Evolutionary conservation across 2,113 vertebrate genomes (phyloP), one percentile per base, ranked within the genome.

Genomic region (Rhadina sibilatrix): DNA sequence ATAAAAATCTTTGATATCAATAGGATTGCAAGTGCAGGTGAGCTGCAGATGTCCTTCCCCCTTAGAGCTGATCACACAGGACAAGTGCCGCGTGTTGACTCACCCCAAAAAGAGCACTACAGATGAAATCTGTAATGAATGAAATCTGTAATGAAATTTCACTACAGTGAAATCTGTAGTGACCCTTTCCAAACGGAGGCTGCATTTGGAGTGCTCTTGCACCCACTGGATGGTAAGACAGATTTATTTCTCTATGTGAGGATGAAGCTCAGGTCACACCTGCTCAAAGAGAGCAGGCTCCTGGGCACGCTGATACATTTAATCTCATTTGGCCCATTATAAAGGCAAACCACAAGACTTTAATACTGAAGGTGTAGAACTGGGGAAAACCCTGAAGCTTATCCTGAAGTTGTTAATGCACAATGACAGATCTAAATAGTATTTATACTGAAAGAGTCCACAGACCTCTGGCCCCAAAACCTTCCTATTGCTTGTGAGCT

Each of bases 91-190:
- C 14, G 1, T 49, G 6, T 66, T 70, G 37, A 49, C 10, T 61
- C 57, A 57, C 5, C 40, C 57, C 44, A 52, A 25, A 93, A 60
- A 33, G 6, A 18, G 4, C 5, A 7, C 21, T 46, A 20, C 11
- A 57, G 20, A 15, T 81, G 0, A 65, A 30, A 14, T 69, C 23
- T 63, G 12, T 31, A 69, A 42, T 38, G 53, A 72, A 5, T 0
- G 0, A 65, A 30, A 14, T 69, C 23, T 63, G 12, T 31, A 69
- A 42, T 38, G 53, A 72, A n/a, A n/a, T n/a, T n/a, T n/a, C n/a
- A n/a, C n/a, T n/a, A n/a, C n/a, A n/a, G 5, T 0, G 0, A 65
- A 30, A 14, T 69, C 23, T 63, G 12, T 31, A 69, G 46, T 38
- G 53, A 72, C 30, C 8, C 28, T 21, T 30, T 89, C 33, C 33